These are phyloP conservation scores for Verasper variegatus DNA, from an alignment of 2,113 vertebrate genomes.

Conservation along the genomic window DNA sequence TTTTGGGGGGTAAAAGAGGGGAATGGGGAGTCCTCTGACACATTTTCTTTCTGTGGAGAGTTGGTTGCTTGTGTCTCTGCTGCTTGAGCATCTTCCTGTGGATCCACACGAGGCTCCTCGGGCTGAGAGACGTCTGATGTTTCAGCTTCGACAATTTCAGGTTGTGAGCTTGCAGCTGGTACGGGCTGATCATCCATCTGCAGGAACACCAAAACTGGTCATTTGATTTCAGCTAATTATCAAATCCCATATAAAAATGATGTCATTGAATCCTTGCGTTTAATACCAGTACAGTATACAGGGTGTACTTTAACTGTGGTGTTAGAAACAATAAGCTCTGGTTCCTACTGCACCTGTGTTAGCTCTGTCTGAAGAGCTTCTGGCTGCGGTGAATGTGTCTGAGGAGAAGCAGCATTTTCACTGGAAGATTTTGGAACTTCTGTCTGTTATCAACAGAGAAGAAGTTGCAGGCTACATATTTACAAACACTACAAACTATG, in stretches of 20 bases:
- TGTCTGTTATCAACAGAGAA: constrained; percentile 9
- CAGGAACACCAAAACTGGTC: constrained; percentile 9
- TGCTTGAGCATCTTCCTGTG: constrained; percentile 16
- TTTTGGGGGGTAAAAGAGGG: not conserved
- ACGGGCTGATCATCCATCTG: constrained; percentile 32
- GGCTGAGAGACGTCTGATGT: not conserved
- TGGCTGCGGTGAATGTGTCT: constrained; percentile 14
- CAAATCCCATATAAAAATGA: not conserved
- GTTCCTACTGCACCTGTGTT: constrained; percentile 44
- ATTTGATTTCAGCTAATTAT: not conserved
- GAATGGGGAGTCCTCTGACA: not conserved
- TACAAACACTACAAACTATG: not conserved
- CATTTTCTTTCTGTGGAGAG: constrained; percentile 18
- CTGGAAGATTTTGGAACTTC: not conserved
- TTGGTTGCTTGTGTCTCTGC: constrained; percentile 2
- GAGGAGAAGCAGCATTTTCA: constrained; percentile 19
- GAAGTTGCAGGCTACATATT: not conserved
- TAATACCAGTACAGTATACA: not conserved
- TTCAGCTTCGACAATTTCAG: constrained; percentile 19
- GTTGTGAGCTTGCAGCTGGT: not conserved
- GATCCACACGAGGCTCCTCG: not conserved
- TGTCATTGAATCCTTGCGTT: not conserved
- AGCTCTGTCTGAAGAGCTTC: constrained; percentile 24
- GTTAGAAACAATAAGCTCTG: not conserved
- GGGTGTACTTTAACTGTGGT: not conserved